Base-by-base conservation (phyloP, 2,888 invertebrate genomes). In the Corbicula japonica region DNA sequence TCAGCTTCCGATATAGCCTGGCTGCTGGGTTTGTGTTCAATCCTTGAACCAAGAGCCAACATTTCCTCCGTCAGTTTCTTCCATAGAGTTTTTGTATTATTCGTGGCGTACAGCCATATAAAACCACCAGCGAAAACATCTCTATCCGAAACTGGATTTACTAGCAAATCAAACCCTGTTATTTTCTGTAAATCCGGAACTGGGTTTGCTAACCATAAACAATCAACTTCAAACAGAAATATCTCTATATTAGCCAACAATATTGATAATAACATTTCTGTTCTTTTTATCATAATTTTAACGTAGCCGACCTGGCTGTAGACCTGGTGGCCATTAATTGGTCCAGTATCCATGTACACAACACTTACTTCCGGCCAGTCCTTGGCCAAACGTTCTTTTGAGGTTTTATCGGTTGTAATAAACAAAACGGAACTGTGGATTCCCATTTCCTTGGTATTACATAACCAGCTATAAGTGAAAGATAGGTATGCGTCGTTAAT, bases 171-270 rank as follows among this genome's bases (percentile, higher is more conserved):
- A 58, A 71, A 82, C 1, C 77, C 73, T 12, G 52, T 60, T 8
- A 60, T 56, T 30, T 56, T 71, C 50, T 78, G 73, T 15, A 87
- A 71, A 3, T 71, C 71, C 18, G 85, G 83, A 15, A 88, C 41
- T 12, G 89, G 89, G 63, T 90, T 86, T 23, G 60, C 54, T n/a
- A 89, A 52, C 87, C 88, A 90, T 3, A 89, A 48, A 60, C 88
- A 87, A 73, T 90, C 90, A 1, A 88, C 87, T 70, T 90, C 90
- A 78, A 90, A 90, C 6, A 88, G 65, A 50, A 88, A 87, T 2
- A 88, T 61, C 50, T 83, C 84, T 28, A 89, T 60, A 21, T 83
- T 63, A 18, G 83, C 66, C 58, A 77, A 61, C 2, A 89, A 50
- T 50, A 89, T 74, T 0, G 73, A 44, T 26, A 82, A 52, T 10